A percentile compares a stretch with the other conserved stretches of the same genome.
Evolutionary conservation across 2,888 invertebrate genomes (phyloP).

Genomic region (Odontomyia ornata): DNA sequence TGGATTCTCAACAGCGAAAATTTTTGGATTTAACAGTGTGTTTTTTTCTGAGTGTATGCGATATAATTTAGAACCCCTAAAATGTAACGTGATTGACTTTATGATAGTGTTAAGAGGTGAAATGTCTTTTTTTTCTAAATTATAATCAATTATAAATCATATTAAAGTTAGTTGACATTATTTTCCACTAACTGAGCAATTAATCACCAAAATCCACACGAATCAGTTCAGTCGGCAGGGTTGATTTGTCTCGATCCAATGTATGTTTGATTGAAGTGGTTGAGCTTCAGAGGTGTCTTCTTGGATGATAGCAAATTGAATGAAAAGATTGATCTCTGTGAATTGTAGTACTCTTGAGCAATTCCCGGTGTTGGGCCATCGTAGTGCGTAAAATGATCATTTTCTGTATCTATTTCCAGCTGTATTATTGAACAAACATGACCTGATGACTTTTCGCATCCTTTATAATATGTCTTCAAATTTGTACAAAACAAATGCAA

Average conservation of each 20-base stretch:
- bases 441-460: constrained; percentile 72
- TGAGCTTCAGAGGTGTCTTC: constrained; percentile 69
- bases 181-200: no score
- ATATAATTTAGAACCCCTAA: no score
- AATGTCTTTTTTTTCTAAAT: no score
- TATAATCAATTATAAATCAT: no score
- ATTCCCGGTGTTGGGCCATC: constrained; percentile 72
- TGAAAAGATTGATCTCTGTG: constrained; percentile 75
- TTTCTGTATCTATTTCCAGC: constrained; percentile 69
- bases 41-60: no score
- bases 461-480: constrained; percentile 74
- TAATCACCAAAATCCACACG: constrained; percentile 80
- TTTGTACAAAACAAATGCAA: no score
- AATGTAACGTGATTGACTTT: no score
- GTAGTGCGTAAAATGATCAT: constrained; percentile 76
- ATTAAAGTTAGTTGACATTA: no score
- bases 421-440: constrained; percentile 78
- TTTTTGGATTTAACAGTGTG: no score
- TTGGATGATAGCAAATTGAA: constrained; percentile 73
- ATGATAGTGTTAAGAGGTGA: no score
- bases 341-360: constrained; percentile 73
- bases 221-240: constrained; percentile 69
- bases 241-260: constrained; percentile 75
- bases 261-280: constrained; percentile 76
- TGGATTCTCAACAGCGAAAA: no score